Evolutionary conservation across 2,113 vertebrate species (phyloP).

Genomic region (Poeciliopsis turrubarensis): DNA sequence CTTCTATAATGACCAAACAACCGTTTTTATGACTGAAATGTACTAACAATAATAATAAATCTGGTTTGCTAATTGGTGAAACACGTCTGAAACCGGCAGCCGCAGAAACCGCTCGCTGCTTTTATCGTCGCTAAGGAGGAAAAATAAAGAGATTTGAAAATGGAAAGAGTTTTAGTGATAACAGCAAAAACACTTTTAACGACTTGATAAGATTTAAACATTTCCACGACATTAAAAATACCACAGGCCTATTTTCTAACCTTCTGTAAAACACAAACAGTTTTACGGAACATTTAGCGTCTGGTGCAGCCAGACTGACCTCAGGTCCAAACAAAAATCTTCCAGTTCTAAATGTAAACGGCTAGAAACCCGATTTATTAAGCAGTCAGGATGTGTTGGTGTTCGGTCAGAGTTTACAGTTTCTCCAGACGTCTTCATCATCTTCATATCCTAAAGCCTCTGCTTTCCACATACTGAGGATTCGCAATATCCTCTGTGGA

Average conservation of each 20-base stretch:
- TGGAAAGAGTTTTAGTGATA: not conserved
- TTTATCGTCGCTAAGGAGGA: slow-evolving; percentile 18
- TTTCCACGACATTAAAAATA: not conserved
- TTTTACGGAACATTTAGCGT: not conserved
- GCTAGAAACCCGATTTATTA: not conserved
- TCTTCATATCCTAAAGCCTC: not conserved
- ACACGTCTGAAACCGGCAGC: slow-evolving; percentile 17
- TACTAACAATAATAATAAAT: slow-evolving; percentile 36
- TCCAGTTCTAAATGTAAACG: not conserved
- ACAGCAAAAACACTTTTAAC: not conserved
- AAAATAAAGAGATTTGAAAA: slow-evolving; percentile 4
- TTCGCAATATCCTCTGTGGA: not conserved
- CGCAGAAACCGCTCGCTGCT: slow-evolving; percentile 25
- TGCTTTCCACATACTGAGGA: not conserved
- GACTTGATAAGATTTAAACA: not conserved
- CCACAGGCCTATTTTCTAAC: not conserved
- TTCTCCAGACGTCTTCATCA: not conserved
- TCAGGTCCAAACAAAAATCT: not conserved
- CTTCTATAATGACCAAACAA: slow-evolving; percentile 27
- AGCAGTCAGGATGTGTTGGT: not conserved
- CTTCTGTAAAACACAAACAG: not conserved
- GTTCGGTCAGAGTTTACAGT: not conserved
- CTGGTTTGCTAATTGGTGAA: slow-evolving; percentile 38
- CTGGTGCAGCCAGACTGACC: not conserved
- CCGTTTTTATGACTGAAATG: slow-evolving; percentile 34